Evolutionary conservation across 2,113 vertebrate species (phyloP).

Genomic region (Vulpes vulpes): DNA sequence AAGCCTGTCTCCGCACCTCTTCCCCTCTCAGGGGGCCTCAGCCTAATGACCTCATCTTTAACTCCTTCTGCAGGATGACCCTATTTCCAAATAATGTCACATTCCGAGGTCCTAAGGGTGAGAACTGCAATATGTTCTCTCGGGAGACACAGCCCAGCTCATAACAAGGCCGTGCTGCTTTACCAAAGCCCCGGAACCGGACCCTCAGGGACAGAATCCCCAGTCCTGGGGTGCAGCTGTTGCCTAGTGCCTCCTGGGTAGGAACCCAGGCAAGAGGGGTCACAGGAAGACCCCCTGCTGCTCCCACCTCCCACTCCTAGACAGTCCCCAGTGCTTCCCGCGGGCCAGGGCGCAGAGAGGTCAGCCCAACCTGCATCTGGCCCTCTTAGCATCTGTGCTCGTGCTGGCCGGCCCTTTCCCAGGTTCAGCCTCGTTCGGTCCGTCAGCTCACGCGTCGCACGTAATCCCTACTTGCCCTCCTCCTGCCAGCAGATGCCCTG

Average conservation of each 20-base stretch:
- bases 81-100: background rate
- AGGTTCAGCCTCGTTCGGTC: background rate
- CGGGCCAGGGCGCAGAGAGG: background rate
- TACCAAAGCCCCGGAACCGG: background rate
- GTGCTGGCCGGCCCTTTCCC: background rate
- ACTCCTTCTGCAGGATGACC: background rate
- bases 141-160: background rate
- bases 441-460: too few relatives aligned
- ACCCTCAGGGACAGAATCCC: background rate
- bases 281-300: background rate
- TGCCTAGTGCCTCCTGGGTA: background rate
- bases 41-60: background rate
- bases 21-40: background rate
- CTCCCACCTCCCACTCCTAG: background rate
- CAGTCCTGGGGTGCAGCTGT: background rate
- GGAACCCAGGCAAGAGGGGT: rapidly evolving
- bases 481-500: background rate
- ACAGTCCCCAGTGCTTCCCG: background rate
- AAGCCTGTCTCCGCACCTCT: background rate
- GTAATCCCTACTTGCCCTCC: background rate
- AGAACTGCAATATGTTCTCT: background rate
- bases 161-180: too few relatives aligned
- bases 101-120: background rate
- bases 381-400: background rate
- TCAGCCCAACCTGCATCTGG: background rate